Conservation (phyloP, 2,113 vertebrate genomes). For the Saguinus imperator region DNA sequence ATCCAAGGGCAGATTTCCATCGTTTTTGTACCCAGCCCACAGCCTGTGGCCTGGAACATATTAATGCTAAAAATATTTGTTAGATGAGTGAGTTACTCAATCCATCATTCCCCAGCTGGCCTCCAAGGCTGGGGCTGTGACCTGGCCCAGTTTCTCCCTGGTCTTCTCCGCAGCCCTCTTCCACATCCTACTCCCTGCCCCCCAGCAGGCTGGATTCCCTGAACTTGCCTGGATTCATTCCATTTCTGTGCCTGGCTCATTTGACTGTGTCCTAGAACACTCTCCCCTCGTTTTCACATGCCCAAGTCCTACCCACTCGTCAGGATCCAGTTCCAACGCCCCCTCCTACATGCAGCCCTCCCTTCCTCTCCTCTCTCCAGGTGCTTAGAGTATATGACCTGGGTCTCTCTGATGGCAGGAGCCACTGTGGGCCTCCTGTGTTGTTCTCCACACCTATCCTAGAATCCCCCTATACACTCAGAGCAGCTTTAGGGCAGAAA, state of each 20-base stretch:
- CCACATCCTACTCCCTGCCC: too few species aligned
- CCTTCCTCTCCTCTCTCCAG: not conserved
- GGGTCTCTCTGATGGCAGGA: not conserved
- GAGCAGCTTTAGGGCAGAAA: not conserved
- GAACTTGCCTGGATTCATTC: not conserved
- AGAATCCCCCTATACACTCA: not conserved
- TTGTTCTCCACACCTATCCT: accelerated
- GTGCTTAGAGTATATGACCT: not conserved
- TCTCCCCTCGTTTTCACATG: not conserved
- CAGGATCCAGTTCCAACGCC: not conserved
- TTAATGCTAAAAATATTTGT: not conserved
- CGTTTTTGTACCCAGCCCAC: not conserved
- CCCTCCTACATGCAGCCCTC: not conserved
- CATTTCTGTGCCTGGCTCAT: not conserved
- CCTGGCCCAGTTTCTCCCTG: not conserved
- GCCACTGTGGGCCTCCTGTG: not conserved
- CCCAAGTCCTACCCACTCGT: not conserved
- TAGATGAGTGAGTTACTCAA: not conserved
- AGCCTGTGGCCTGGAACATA: not conserved
- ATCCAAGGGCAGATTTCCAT: not conserved
- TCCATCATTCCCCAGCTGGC: not conserved
- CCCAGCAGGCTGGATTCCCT: not conserved
- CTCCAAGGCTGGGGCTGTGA: not conserved
- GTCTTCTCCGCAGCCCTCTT: not conserved
- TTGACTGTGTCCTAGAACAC: not conserved